These are phyloP conservation scores for Cerastoderma edule DNA, from an alignment of 2,888 invertebrate species.

Conservation along the genomic window DNA sequence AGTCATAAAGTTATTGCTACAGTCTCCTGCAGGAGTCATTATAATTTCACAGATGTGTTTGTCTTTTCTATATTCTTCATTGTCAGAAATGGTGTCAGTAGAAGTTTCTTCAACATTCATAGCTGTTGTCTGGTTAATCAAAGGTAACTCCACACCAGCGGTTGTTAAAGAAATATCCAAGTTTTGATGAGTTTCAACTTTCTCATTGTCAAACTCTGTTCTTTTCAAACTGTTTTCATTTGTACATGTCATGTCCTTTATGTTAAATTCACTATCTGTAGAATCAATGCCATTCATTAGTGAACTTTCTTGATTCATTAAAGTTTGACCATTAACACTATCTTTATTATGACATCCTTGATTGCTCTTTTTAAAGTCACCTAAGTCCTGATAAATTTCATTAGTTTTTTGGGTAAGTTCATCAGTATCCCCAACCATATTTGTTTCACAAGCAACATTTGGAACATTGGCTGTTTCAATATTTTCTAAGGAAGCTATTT, in stretches of 20 bases:
- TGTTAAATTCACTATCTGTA: too few species aligned
- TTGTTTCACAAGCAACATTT: too few species aligned
- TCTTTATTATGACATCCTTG: too few species aligned
- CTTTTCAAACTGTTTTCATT: too few species aligned
- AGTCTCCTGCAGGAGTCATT: constrained; percentile 45
- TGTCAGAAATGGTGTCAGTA: too few species aligned
- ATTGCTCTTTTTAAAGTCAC: not conserved
- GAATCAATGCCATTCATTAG: too few species aligned
- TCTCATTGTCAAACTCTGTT: too few species aligned
- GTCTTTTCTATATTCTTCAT: not conserved
- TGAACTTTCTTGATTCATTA: too few species aligned
- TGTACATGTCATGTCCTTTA: too few species aligned
- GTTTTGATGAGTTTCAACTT: too few species aligned
- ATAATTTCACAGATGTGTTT: not conserved
- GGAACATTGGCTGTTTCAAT: not conserved
- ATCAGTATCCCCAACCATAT: too few species aligned
- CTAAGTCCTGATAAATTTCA: not conserved
- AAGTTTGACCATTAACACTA: too few species aligned
- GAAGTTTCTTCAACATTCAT: constrained; percentile 6
- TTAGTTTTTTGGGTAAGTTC: not conserved
- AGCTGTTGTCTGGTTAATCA: not conserved
- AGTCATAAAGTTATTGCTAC: constrained; percentile 16
- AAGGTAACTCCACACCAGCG: not conserved
- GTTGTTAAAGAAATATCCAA: not conserved
- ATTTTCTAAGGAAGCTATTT: not conserved